Evolutionary conservation across 1,140 invertebrate species (phyloP), one percentile per base, ranked within the genome.

Genomic region (Triops longicaudatus): DNA sequence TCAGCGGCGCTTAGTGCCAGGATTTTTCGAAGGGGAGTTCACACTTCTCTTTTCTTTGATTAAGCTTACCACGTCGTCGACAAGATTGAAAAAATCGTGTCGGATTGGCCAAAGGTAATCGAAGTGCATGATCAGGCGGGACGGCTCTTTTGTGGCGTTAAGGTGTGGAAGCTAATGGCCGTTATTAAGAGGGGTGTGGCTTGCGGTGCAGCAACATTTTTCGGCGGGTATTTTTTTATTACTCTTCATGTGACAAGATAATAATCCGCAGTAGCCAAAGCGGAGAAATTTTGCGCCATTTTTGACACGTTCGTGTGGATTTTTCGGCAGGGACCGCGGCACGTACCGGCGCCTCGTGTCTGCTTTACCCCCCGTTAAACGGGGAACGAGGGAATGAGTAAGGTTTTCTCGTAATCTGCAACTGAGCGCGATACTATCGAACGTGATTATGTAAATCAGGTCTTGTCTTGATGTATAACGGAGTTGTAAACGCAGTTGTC

Each of bases 101-200:
- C 50, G 50, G 50, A 63, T 63, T 63, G 14, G 50, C 50, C 50
- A 63, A 63, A 63, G 50, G 50, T 63, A 63, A 22, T 63, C 50
- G 50, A 63, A 63, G 11, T 63, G 50, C 50, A 63, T 63, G 50
- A 63, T 14, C 50, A 63, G 50, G 50, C n/a, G 0, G 17, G 50
- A 63, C 50, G 50, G 50, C 50, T 63, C 50, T 63, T 63, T 63
- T 63, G 50, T 63, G 50, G 22, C 2, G 50, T 22, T 6, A 63
- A 63, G 50, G 50, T 63, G 50, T 63, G 50, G 50, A 63, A 63
- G 50, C 50, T 63, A 63, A 63, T 63, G 22, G 50, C 50, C 50
- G 50, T 63, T 63, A 63, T 63, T 63, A 63, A 63, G 22, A 63
- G 50, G 50, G 50, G 50, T 14, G 50, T 22, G 50, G 50, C 14